phyloP scores from a whole-genome alignment of 2,797 vertebrate genomes.

The Spinibarbus caldwelli region DNA sequence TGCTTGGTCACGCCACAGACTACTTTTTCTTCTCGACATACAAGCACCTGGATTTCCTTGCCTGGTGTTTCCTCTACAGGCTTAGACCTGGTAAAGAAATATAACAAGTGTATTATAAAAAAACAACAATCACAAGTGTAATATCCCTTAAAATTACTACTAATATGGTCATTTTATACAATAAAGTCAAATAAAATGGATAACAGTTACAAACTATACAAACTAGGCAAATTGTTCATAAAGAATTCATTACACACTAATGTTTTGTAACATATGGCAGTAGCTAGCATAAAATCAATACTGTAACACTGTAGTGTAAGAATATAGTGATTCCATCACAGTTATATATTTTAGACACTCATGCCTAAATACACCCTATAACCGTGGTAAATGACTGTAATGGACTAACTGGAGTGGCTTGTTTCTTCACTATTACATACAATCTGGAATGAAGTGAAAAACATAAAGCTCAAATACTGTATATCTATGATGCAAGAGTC shows the following conservation, averaged over 20 bases:
- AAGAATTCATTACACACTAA: background rate
- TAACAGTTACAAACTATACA: background rate
- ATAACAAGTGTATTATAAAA: constrained; percentile 26
- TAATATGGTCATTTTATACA: background rate
- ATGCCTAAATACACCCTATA: background rate
- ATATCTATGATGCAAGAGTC: background rate
- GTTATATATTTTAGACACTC: too few species aligned
- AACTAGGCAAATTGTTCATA: background rate
- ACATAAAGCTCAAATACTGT: background rate
- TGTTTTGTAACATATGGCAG: background rate
- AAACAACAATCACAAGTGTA: background rate
- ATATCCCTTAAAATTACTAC: background rate
- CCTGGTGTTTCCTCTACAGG: constrained; percentile 81
- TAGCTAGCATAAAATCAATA: background rate
- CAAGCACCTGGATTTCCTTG: constrained; percentile 91
- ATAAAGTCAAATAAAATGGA: background rate
- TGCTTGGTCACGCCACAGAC: constrained; percentile 93
- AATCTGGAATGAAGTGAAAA: background rate
- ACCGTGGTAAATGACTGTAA: too few species aligned
- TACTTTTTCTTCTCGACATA: constrained; percentile 94
- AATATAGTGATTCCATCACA: constrained; percentile 54
- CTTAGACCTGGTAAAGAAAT: constrained; percentile 73
- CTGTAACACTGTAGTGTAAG: background rate
- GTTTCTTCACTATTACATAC: background rate
- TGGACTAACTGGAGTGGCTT: background rate